phyloP scores from a whole-genome alignment of 2,113 vertebrate genomes.

The Onychorhynchus coronatus region DNA sequence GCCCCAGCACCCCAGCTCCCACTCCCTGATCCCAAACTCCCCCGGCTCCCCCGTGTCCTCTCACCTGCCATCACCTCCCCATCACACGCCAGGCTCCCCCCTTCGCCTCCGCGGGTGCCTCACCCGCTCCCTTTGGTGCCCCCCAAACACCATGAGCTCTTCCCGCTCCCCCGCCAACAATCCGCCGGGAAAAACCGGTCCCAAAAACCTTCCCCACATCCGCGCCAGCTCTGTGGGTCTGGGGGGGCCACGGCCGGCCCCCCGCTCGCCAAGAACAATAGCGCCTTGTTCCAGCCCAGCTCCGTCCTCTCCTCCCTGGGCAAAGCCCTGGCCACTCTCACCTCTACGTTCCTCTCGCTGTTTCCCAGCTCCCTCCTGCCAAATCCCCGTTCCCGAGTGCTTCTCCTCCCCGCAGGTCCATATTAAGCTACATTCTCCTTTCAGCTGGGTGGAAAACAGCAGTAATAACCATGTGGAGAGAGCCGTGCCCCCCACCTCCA shows the following conservation, averaged over 20 bases:
- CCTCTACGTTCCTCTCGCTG: conserved; percentile 25
- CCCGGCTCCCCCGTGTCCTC: not conserved
- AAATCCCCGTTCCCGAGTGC: conserved; percentile 27
- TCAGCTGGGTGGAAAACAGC: conserved; percentile 69
- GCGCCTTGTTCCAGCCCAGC: conserved; percentile 20
- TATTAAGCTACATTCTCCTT: conserved; percentile 64
- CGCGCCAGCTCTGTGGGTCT: not conserved
- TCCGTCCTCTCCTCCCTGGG: conserved; percentile 28
- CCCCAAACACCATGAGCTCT: not conserved
- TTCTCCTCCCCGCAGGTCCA: conserved; percentile 60
- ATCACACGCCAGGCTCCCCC: not conserved
- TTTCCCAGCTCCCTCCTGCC: conserved; percentile 44
- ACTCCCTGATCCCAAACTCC: not conserved
- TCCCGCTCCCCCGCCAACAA: not conserved
- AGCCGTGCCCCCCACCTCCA: conserved; percentile 64
- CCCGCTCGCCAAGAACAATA: conserved; percentile 48
- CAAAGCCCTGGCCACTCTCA: conserved; percentile 34
- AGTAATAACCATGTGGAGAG: conserved; percentile 58
- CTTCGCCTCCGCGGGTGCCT: not conserved
- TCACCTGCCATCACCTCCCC: not conserved
- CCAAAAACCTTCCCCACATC: conserved; percentile 12
- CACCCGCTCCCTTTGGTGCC: not conserved
- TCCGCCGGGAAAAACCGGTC: not conserved
- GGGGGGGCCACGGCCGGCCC: conserved; percentile 15
- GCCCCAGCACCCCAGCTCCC: not conserved